A percentile compares a stretch with the other conserved stretches of the same genome.
Conservation (phyloP, 2,113 vertebrate species). For the Amazona vittata region DNA sequence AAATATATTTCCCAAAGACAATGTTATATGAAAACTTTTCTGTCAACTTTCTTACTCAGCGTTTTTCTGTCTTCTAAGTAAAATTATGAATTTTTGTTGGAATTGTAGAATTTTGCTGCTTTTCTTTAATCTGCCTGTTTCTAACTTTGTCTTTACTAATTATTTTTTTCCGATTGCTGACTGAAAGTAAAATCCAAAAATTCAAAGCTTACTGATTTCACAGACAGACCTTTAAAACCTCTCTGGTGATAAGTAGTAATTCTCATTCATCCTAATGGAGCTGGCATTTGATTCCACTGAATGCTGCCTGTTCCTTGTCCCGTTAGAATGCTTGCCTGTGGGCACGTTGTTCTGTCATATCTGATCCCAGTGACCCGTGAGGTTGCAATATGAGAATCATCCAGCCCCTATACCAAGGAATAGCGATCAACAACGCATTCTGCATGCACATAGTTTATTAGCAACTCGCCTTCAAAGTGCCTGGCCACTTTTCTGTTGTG, state of each 20-base stretch:
- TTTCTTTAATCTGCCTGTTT: neutral
- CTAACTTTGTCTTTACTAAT: neutral
- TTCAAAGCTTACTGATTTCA: neutral
- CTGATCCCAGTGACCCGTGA: neutral
- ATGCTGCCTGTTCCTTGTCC: neutral
- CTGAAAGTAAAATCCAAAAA: neutral
- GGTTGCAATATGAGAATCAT: neutral
- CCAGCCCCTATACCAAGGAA: fast-evolving
- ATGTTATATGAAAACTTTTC: neutral
- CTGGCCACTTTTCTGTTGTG: neutral
- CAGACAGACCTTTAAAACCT: neutral
- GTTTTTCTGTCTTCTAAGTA: neutral
- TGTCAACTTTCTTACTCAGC: neutral
- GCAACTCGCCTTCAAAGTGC: neutral
- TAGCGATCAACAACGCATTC: neutral
- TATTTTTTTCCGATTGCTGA: neutral
- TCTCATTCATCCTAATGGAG: neutral
- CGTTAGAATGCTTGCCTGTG: fast-evolving
- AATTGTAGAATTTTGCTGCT: neutral
- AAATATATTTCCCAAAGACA: neutral
- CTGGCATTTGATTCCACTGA: neutral
- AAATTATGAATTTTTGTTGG: neutral
- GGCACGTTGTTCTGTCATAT: fast-evolving
- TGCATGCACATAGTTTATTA: neutral
- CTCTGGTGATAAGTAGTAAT: neutral